Percentiles rank a stretch among this genome's conserved stretches.
These are phyloP conservation scores for Nylanderia fulva DNA, from an alignment of 1,140 invertebrate genomes.

Conservation along the genomic window DNA sequence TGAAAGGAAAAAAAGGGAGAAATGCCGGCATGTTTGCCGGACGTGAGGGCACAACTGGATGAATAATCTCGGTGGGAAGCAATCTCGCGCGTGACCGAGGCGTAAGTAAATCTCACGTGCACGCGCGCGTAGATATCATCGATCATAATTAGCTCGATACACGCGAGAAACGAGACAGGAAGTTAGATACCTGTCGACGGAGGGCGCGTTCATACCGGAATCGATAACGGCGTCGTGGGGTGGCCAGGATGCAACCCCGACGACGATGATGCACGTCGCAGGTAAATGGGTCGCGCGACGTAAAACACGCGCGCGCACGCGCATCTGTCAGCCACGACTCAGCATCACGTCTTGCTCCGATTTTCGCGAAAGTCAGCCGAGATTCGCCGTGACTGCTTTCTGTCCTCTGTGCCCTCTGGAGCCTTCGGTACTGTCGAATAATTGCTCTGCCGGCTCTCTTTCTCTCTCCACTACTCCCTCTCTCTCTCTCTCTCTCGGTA, in stretches of 20 bases:
- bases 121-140: constrained; percentile 12
- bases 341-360: background rate
- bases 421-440: background rate
- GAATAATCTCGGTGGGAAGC: background rate
- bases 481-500: background rate
- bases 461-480: background rate
- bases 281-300: constrained; percentile 49
- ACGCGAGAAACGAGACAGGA: constrained; percentile 29
- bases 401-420: constrained; percentile 26
- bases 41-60: background rate
- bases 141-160: background rate
- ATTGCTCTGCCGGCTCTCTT: background rate
- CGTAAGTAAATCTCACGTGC: constrained; percentile 25
- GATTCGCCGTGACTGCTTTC: constrained; percentile 7
- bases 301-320: background rate
- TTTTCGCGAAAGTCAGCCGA: background rate
- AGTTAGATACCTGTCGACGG: constrained; percentile 62
- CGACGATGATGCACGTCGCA: constrained; percentile 59
- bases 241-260: constrained; percentile 42
- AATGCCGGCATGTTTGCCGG: background rate
- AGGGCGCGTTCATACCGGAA: constrained; percentile 73
- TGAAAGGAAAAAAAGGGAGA: background rate
- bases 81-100: background rate
- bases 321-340: background rate
- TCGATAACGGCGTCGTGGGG: constrained; percentile 72